A percentile compares a stretch with the other conserved stretches of the same genome.
phyloP scores from a whole-genome alignment of 2,113 vertebrate genomes.

The Donacobius atricapilla region DNA sequence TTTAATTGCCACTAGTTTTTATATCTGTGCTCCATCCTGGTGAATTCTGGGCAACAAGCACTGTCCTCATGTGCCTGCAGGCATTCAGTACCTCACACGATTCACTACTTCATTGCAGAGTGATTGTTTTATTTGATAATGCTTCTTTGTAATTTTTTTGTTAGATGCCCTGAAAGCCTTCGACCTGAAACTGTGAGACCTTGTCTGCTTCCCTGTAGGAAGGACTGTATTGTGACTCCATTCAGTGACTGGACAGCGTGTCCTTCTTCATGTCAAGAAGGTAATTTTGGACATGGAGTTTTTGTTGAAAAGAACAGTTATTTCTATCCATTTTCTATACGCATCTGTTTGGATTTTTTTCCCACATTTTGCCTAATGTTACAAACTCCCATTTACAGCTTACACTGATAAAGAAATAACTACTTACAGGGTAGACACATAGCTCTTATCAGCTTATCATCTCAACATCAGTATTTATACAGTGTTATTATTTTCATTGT shows the following conservation, averaged over 20 bases:
- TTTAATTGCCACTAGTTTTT: background rate
- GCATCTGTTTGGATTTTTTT: background rate
- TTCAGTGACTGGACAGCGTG: slow-evolving; percentile 92
- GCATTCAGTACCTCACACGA: background rate
- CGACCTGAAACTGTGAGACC: slow-evolving; percentile 88
- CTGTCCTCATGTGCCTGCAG: background rate
- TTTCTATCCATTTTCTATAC: background rate
- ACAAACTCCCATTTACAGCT: background rate
- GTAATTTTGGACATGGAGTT: slow-evolving; percentile 58
- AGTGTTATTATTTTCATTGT: background rate
- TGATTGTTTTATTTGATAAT: background rate
- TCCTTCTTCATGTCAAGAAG: slow-evolving; percentile 84
- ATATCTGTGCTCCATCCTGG: background rate
- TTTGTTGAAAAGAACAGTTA: background rate
- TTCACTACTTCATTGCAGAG: background rate
- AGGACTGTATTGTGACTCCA: slow-evolving; percentile 89
- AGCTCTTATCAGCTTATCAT: background rate
- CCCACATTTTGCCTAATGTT: background rate
- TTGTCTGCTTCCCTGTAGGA: slow-evolving; percentile 90
- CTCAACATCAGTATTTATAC: background rate
- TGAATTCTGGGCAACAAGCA: background rate
- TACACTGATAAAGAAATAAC: background rate
- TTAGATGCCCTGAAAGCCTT: slow-evolving; percentile 91
- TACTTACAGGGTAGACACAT: background rate
- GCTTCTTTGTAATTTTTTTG: background rate